Percentiles rank a stretch among this genome's conserved stretches.
Conservation (phyloP, 1,140 invertebrate genomes). For the Popillia japonica region DNA sequence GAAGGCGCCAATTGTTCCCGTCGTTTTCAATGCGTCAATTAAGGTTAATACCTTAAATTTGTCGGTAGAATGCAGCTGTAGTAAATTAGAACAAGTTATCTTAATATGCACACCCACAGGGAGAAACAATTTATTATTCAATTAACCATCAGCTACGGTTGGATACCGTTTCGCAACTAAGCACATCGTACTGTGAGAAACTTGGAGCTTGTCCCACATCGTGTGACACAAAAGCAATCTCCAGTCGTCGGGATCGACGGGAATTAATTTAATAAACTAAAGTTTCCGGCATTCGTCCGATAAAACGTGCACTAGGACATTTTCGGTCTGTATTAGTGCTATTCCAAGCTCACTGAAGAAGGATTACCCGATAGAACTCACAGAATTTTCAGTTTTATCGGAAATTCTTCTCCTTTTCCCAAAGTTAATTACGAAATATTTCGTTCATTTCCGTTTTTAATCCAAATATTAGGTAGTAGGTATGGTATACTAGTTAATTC, state of each 20-base stretch:
- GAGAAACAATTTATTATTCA: conserved; percentile 9
- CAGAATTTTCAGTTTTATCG: not conserved
- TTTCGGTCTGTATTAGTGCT: not conserved
- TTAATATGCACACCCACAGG: conserved; percentile 4
- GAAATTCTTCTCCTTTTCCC: not conserved
- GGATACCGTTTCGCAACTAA: not conserved
- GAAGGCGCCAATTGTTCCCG: not conserved
- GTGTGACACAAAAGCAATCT: conserved; percentile 14
- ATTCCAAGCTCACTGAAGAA: not conserved
- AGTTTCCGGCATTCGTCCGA: conserved; percentile 5
- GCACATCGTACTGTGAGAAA: not conserved
- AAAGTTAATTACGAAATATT: not conserved
- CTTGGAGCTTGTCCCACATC: conserved; percentile 2
- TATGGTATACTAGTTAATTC: no score
- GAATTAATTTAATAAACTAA: conserved; percentile 16
- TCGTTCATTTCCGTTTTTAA: not conserved
- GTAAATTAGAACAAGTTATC: conserved; percentile 15
- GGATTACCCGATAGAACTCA: not conserved
- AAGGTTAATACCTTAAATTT: conserved; percentile 10
- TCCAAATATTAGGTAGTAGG: no score
- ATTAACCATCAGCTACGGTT: conserved; percentile 17
- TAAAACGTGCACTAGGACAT: conserved; percentile 2
- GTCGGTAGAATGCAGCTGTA: conserved; percentile 9
- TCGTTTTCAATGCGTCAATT: not conserved
- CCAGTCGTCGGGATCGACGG: not conserved